Evolutionary conservation across 2,113 vertebrate species (phyloP).

Genomic region (Neofelis nebulosa): DNA sequence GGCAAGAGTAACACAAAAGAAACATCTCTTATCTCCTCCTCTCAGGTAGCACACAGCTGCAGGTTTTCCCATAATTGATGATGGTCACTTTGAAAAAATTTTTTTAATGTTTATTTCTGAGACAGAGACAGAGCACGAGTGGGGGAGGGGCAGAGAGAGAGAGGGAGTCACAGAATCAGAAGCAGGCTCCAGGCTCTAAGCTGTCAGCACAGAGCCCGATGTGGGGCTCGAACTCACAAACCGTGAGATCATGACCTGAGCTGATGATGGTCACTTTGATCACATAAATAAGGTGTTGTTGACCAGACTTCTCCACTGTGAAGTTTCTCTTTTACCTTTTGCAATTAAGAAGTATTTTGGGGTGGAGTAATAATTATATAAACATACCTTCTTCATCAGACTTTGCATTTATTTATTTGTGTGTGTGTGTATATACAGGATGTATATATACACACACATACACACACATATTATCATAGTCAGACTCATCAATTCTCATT

Average conservation of each 20-base stretch:
- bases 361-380: background rate
- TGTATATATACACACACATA: too few relatives aligned
- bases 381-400: background rate
- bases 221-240: too few relatives aligned
- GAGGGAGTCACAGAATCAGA: too few relatives aligned
- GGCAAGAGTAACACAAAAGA: background rate
- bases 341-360: background rate
- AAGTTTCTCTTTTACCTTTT: background rate
- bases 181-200: too few relatives aligned
- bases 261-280: background rate
- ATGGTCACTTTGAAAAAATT: background rate
- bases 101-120: too few relatives aligned
- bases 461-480: background rate
- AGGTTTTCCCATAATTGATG: background rate
- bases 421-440: background rate
- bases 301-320: background rate
- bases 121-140: too few relatives aligned
- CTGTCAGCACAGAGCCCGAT: too few relatives aligned
- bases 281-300: background rate
- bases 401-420: background rate
- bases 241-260: too few relatives aligned
- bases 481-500: background rate
- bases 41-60: background rate
- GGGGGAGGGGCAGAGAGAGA: too few relatives aligned
- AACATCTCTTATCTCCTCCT: background rate